Conservation (phyloP, 1,140 invertebrate genomes). For the Drosophila triauraria region DNA sequence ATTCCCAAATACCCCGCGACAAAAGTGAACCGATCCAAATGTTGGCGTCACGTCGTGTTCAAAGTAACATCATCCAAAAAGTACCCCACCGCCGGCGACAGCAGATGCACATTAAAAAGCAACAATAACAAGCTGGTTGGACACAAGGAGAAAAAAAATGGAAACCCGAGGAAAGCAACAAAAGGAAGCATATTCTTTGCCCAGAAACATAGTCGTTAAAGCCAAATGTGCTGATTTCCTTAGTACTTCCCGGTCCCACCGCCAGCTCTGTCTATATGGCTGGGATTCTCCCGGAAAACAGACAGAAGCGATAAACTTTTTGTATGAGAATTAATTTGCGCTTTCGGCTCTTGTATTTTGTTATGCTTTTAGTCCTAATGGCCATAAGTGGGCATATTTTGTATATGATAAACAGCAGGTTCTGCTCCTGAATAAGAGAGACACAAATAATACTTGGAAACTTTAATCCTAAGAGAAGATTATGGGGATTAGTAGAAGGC, state of each 20-base stretch:
- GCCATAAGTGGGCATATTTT: slow-evolving; percentile 75
- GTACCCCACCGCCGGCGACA: slow-evolving; percentile 24
- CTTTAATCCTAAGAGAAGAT: slow-evolving; percentile 9
- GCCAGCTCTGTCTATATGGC: slow-evolving; percentile 5
- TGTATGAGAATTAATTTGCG: slow-evolving; percentile 81
- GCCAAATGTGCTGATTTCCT: slow-evolving; percentile 82
- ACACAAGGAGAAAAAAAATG: slow-evolving; percentile 15
- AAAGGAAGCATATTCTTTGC: slow-evolving; percentile 55
- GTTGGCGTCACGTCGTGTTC: slow-evolving; percentile 50
- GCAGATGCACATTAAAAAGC: slow-evolving; percentile 79
- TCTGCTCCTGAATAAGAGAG: neutral
- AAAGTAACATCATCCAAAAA: slow-evolving; percentile 22
- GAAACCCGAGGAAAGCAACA: slow-evolving; percentile 11
- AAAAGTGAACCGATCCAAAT: slow-evolving; percentile 11
- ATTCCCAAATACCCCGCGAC: slow-evolving; percentile 2
- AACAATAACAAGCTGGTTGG: slow-evolving; percentile 52
- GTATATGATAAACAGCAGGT: slow-evolving; percentile 31
- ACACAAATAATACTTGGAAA: neutral
- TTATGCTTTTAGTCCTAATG: slow-evolving; percentile 76
- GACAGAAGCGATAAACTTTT: slow-evolving; percentile 65
- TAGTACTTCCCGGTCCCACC: slow-evolving; percentile 46
- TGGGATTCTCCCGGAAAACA: slow-evolving; percentile 21
- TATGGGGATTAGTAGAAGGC: neutral
- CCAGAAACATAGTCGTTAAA: slow-evolving; percentile 75
- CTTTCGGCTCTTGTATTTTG: slow-evolving; percentile 66